A percentile compares a stretch with the other conserved stretches of the same genome.
Evolutionary conservation across 2,113 vertebrate genomes (phyloP).

Genomic region (Aramus guarauna): DNA sequence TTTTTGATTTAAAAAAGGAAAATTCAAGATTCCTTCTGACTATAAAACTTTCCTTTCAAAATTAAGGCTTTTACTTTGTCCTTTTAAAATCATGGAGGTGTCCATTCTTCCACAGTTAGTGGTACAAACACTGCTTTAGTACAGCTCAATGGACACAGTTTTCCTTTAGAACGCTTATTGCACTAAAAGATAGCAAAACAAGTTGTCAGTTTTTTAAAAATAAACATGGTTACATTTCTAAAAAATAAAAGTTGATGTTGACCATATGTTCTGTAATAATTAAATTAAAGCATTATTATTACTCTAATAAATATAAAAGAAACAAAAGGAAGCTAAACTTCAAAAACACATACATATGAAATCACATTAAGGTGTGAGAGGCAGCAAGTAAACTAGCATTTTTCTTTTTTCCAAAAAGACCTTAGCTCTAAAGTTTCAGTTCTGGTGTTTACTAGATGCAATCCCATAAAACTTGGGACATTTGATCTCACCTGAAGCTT

Average conservation of each 20-base stretch:
- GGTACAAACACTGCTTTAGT: conserved; percentile 59
- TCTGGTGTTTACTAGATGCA: conserved; percentile 37
- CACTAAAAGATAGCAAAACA: conserved; percentile 86
- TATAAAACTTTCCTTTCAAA: conserved; percentile 78
- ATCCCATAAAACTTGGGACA: conserved; percentile 12
- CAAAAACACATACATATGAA: conserved; percentile 71
- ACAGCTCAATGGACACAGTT: conserved; percentile 71
- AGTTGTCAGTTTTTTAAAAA: conserved; percentile 75
- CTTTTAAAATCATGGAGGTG: conserved; percentile 69
- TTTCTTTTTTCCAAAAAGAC: conserved; percentile 52
- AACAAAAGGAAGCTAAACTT: conserved; percentile 75
- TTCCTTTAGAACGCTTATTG: conserved; percentile 88
- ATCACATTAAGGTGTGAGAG: conserved; percentile 81
- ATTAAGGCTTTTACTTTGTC: conserved; percentile 77
- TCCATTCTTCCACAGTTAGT: conserved; percentile 52
- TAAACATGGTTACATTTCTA: conserved; percentile 76
- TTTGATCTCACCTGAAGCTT: conserved; percentile 29
- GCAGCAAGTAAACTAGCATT: conserved; percentile 76
- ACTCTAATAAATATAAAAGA: conserved; percentile 82
- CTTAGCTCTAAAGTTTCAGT: conserved; percentile 68
- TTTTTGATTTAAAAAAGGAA: conserved; percentile 68
- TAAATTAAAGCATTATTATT: conserved; percentile 78
- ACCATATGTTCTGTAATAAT: conserved; percentile 71
- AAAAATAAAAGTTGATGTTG: conserved; percentile 73
- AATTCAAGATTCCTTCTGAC: conserved; percentile 56